Conservation (phyloP, 2,888 invertebrate genomes). For the Chrysolina americana region DNA sequence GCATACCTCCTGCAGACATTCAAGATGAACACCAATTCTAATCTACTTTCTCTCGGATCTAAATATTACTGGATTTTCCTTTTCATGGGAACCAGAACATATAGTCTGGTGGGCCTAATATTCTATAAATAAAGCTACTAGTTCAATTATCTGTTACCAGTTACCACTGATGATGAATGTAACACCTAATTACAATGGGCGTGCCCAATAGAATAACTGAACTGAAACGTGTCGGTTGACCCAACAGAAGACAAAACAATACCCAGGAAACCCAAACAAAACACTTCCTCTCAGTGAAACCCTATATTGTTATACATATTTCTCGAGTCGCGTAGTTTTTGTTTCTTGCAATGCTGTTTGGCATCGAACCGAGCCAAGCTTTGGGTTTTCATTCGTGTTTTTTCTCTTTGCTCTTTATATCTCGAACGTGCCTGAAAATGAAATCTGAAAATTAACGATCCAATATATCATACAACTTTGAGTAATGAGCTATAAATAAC, state of each 20-base stretch:
- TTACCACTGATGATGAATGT: too few relatives aligned
- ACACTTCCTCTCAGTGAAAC: neutral
- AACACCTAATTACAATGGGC: neutral
- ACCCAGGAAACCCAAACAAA: conserved; percentile 4
- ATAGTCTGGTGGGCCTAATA: too few relatives aligned
- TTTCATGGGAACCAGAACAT: too few relatives aligned
- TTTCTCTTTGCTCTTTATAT: conserved; percentile 32
- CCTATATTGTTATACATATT: neutral
- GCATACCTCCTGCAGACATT: too few relatives aligned
- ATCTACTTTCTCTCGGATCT: too few relatives aligned
- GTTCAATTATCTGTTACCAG: too few relatives aligned
- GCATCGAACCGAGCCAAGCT: conserved; percentile 25
- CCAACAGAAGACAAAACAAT: conserved; percentile 7
- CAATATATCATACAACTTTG: conserved; percentile 40
- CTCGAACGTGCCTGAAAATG: conserved; percentile 42
- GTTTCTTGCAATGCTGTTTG: conserved; percentile 24
- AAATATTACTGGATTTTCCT: too few relatives aligned
- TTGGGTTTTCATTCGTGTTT: neutral
- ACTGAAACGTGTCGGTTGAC: neutral
- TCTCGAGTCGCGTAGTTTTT: neutral
- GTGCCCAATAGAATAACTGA: neutral
- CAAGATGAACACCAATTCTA: too few relatives aligned
- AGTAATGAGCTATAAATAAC: conserved; percentile 40
- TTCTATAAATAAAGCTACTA: too few relatives aligned
- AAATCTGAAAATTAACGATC: conserved; percentile 45